These are phyloP conservation scores for Fragum whitleyi DNA, from an alignment of 2,888 invertebrate genomes.

Conservation along the genomic window DNA sequence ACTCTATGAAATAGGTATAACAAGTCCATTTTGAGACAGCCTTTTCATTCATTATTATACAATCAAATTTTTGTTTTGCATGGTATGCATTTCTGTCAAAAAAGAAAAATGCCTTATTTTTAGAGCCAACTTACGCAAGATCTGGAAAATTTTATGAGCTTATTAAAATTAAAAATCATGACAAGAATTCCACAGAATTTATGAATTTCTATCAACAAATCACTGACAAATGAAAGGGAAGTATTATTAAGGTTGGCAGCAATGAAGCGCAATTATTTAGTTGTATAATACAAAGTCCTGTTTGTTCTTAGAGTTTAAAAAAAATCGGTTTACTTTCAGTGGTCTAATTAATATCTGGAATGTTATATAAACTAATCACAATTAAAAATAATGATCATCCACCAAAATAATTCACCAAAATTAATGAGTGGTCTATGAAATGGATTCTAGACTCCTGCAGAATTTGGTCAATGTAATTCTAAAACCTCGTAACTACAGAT, in stretches of 20 bases:
- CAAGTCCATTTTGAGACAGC: too few relatives aligned
- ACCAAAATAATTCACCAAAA: neutral
- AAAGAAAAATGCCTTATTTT: too few relatives aligned
- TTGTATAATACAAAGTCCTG: neutral
- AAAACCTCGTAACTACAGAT: too few relatives aligned
- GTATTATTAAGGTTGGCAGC: too few relatives aligned
- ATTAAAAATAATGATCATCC: neutral
- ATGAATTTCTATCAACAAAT: neutral
- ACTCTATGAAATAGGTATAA: too few relatives aligned
- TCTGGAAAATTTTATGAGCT: neutral
- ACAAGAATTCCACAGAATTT: neutral
- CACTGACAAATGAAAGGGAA: neutral
- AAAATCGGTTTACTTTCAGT: neutral
- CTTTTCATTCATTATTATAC: too few relatives aligned
- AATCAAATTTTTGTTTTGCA: too few relatives aligned
- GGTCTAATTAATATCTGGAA: neutral
- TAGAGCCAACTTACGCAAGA: neutral
- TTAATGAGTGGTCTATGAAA: neutral
- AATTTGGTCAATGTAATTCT: too few relatives aligned
- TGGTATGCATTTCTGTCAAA: too few relatives aligned
- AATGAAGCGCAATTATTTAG: too few relatives aligned
- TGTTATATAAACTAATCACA: neutral
- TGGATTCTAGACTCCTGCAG: too few relatives aligned
- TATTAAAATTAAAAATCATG: constrained; percentile 4
- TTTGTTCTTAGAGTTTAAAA: neutral